Base-by-base conservation (phyloP, 2,113 vertebrate genomes). In the Malurus alboscapulatus region DNA sequence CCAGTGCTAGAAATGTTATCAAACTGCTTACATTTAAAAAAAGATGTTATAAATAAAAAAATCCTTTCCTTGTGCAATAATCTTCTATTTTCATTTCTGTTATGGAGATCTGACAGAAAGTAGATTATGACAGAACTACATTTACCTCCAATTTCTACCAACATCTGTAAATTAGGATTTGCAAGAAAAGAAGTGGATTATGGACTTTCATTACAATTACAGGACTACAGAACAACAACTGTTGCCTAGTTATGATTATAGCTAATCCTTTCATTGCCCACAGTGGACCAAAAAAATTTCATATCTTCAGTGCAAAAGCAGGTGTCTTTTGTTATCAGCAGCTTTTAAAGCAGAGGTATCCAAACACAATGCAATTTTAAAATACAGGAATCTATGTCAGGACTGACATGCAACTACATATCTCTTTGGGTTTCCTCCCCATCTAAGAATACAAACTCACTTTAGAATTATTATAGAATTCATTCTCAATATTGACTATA, bases 81-180 rank as follows among this genome's bases (percentile, higher is more conserved):
- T 90, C 55, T 95, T 77, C 75, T 84, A 51, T 92, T 96, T 97
- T 96, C 15, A 91, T 74, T 96, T 97, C 90, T 95, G 40, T 75
- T 86, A 47, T 58, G 29, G 51, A 93, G 79, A 94, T 89, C 53
- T 71, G 44, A 32, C 57, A 84, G 78, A 95, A 96, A 97, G 77
- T 40, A 97, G 87, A 96, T 95, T 95, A 96, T 48, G 47, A 42
- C 27, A 83, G 84, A 66, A 47, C 47, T 94, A 88, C 83, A 79
- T 94, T 94, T 90, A 84, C 58, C 32, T 88, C 68, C 38, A 54
- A 38, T 90, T 92, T 92, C 78, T 84, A 81, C 22, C 65, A 97
- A 94, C 88, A 97, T 96, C 88, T 96, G 74, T 89, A 97, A 94
- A 96, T 97, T 96, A 93, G 74, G 76, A 96, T 97, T 96, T 97